Conservation (phyloP, 2,888 invertebrate genomes). For the Ochlodes sylvanus region DNA sequence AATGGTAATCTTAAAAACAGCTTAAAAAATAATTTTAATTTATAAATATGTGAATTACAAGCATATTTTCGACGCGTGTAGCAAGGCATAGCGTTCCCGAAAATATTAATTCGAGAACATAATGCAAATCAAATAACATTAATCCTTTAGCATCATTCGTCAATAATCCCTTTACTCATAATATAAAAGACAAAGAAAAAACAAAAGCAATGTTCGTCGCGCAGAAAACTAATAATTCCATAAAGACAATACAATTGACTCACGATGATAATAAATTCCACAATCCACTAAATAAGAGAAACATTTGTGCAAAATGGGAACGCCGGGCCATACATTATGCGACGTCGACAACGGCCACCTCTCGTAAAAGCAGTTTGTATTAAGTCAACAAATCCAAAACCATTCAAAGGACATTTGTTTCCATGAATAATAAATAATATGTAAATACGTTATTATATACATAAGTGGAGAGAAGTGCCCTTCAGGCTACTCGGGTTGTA, state of each 20-base stretch:
- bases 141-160: slow-evolving; percentile 13
- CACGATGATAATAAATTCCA: slow-evolving; percentile 51
- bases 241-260: slow-evolving; percentile 51
- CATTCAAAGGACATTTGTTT: slow-evolving; percentile 80
- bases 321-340: slow-evolving; percentile 68
- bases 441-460: slow-evolving; percentile 72
- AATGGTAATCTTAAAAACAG: no score
- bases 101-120: no score
- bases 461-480: slow-evolving; percentile 43
- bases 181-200: slow-evolving; percentile 38
- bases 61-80: no score
- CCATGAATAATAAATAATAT: slow-evolving; percentile 76
- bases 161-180: slow-evolving; percentile 27
- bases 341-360: slow-evolving; percentile 72
- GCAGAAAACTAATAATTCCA: slow-evolving; percentile 49
- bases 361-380: slow-evolving; percentile 78
- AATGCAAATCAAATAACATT: no score
- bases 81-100: no score
- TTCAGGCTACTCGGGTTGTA: slow-evolving; percentile 10
- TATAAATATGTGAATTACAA: no score
- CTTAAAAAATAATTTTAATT: no score
- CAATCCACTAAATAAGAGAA: slow-evolving; percentile 66
- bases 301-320: slow-evolving; percentile 69
- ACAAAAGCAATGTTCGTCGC: slow-evolving; percentile 40
- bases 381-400: slow-evolving; percentile 81